phyloP scores from a whole-genome alignment of 2,797 vertebrate genomes.

The Mormyrops boulengeri region DNA sequence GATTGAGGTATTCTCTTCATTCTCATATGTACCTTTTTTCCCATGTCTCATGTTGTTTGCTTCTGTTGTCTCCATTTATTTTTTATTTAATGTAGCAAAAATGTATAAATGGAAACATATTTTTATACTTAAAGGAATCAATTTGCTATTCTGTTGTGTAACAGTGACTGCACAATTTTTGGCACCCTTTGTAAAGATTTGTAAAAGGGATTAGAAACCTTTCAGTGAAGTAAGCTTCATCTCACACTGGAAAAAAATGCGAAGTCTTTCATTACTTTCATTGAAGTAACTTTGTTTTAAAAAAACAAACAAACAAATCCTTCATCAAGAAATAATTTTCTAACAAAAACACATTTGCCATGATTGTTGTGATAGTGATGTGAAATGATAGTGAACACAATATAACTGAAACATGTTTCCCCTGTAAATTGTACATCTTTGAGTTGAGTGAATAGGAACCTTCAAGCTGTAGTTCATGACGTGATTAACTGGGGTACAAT shows the following conservation, averaged over 20 bases:
- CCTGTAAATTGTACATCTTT: background rate
- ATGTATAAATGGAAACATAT: background rate
- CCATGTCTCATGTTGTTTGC: background rate
- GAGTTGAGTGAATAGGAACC: background rate
- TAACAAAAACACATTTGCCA: background rate
- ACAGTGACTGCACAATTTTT: background rate
- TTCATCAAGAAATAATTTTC: background rate
- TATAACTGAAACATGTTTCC: background rate
- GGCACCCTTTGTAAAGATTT: background rate
- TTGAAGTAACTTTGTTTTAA: background rate
- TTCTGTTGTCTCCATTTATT: background rate
- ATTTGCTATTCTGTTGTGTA: background rate
- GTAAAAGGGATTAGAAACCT: background rate
- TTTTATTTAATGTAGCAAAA: background rate
- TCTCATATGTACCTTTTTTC: background rate
- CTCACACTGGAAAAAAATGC: background rate
- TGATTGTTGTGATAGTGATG: background rate
- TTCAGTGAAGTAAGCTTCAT: background rate
- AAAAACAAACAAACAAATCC: background rate
- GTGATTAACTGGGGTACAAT: background rate
- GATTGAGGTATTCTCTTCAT: background rate
- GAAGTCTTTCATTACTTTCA: background rate
- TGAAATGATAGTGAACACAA: background rate
- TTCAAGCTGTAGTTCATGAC: background rate
- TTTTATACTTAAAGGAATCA: background rate